These are phyloP conservation scores for Antheraea mylitta DNA, from an alignment of 1,140 invertebrate species.

Conservation along the genomic window DNA sequence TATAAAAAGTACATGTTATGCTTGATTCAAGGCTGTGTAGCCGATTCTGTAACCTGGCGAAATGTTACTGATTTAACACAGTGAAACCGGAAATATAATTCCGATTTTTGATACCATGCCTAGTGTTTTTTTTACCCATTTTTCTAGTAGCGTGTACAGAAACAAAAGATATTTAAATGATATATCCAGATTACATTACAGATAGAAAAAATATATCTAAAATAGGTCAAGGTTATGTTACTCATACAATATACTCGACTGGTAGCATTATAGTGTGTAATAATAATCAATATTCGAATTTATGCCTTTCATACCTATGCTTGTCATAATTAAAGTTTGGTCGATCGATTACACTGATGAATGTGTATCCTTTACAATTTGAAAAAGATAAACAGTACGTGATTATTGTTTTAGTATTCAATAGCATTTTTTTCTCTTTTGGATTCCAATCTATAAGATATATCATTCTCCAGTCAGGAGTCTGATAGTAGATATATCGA, in stretches of 20 bases:
- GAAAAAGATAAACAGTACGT: too few relatives aligned
- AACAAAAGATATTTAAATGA: background rate
- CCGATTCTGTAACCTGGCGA: constrained; percentile 71
- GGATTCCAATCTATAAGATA: too few relatives aligned
- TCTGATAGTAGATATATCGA: too few relatives aligned
- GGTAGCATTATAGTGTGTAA: background rate
- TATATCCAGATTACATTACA: background rate
- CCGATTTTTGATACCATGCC: constrained; percentile 77
- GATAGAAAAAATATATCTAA: background rate
- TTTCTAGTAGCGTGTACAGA: background rate
- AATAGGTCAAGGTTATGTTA: background rate
- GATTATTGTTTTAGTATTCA: too few relatives aligned
- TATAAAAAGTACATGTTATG: constrained; percentile 77
- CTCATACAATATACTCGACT: background rate
- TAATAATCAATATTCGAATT: background rate
- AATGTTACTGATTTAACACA: constrained; percentile 68
- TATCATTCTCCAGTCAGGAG: too few relatives aligned
- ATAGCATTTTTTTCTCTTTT: too few relatives aligned
- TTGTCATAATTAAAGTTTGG: too few relatives aligned
- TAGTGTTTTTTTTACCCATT: constrained; percentile 44
- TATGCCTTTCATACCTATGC: background rate
- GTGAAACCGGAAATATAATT: constrained; percentile 73
- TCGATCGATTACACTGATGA: too few relatives aligned
- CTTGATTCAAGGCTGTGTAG: constrained; percentile 71
- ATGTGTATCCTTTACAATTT: too few relatives aligned